phyloP scores from a whole-genome alignment of 1,140 invertebrate genomes.

The Cydia fagiglandana region DNA sequence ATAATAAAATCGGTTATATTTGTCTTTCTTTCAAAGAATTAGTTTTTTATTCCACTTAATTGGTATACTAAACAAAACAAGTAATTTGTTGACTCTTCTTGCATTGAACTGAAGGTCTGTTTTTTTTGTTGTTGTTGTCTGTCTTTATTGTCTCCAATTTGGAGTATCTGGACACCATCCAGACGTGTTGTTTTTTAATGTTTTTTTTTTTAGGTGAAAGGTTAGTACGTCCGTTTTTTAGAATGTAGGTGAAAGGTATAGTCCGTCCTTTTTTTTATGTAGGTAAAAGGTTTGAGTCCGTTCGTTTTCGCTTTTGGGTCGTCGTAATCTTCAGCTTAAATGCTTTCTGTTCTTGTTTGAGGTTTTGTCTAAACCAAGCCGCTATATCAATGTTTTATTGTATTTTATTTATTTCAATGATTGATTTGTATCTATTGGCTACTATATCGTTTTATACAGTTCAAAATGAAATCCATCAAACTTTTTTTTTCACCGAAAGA shows the following conservation, averaged over 20 bases:
- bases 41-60: too few relatives aligned
- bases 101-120: too few relatives aligned
- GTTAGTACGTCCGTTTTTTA: constrained; percentile 1
- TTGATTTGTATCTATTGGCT: neutral
- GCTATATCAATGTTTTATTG: neutral
- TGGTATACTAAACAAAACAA: too few relatives aligned
- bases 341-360: constrained; percentile 17
- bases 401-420: neutral
- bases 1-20: too few relatives aligned
- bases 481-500: too few relatives aligned
- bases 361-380: neutral
- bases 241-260: neutral
- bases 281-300: neutral
- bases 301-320: constrained; percentile 9
- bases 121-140: neutral
- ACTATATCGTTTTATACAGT: neutral
- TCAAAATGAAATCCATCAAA: too few relatives aligned
- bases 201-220: neutral
- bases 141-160: constrained; percentile 2
- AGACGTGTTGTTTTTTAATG: constrained; percentile 7
- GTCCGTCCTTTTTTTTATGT: neutral
- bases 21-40: too few relatives aligned
- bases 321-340: constrained; percentile 16
- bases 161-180: constrained; percentile 3
- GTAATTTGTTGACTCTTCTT: too few relatives aligned